These are phyloP conservation scores for Temnothorax unifasciatus DNA, from an alignment of 2,888 invertebrate genomes.

Conservation along the genomic window DNA sequence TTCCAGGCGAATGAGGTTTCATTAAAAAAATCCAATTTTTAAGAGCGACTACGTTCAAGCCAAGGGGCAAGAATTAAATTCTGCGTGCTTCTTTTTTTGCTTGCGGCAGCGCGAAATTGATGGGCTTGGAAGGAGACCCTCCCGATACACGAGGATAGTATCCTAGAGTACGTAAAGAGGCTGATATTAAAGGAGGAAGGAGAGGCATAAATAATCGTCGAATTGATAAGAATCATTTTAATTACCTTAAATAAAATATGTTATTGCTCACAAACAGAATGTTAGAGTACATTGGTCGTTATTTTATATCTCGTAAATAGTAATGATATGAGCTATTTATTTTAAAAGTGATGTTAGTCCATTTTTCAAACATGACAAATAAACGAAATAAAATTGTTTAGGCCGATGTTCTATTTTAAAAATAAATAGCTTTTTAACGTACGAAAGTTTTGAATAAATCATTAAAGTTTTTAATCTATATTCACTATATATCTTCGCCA, in stretches of 20 bases:
- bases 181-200: constrained; percentile 38
- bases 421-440: background rate
- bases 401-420: background rate
- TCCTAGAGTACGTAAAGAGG: constrained; percentile 47
- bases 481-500: background rate
- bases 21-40: constrained; percentile 77
- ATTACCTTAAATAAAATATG: constrained; percentile 9
- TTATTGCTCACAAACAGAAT: background rate
- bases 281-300: background rate
- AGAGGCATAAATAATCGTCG: constrained; percentile 3
- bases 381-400: background rate
- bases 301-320: background rate
- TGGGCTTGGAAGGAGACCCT: constrained; percentile 51
- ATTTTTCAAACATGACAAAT: background rate
- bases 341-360: background rate
- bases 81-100: constrained; percentile 68
- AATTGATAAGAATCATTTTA: background rate
- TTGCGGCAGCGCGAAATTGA: constrained; percentile 69
- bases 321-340: background rate
- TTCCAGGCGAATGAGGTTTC: constrained; percentile 75
- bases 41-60: constrained; percentile 72
- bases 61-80: constrained; percentile 73
- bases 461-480: constrained; percentile 5
- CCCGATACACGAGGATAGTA: constrained; percentile 29
- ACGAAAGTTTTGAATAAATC: background rate